Conservation (phyloP, 1,140 invertebrate genomes). For the Aculops lycopersici region DNA sequence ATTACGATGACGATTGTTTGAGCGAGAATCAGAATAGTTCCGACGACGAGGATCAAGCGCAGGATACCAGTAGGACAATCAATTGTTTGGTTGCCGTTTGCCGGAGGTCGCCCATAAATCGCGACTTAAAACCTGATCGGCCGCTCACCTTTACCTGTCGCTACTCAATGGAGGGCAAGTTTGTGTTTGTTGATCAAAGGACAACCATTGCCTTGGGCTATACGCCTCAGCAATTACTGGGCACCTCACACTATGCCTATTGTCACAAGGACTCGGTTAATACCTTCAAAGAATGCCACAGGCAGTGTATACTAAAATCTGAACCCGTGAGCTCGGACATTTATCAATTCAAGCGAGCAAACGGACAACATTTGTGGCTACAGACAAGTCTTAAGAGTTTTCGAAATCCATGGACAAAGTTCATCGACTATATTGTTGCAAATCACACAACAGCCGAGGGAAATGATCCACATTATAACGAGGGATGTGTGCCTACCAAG, state of each 20-base stretch:
- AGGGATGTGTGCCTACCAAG: background rate
- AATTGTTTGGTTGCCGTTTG: conserved; percentile 27
- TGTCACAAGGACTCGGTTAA: conserved; percentile 50
- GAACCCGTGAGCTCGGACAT: conserved; percentile 15
- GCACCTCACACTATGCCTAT: conserved; percentile 73
- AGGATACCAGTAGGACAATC: background rate
- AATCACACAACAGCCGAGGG: conserved; percentile 27
- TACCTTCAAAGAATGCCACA: conserved; percentile 44
- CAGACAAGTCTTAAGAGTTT: conserved; percentile 57
- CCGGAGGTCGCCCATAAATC: conserved; percentile 26
- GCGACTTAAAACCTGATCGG: conserved; percentile 17
- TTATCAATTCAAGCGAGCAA: conserved; percentile 44
- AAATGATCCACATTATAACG: background rate
- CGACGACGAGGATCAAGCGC: background rate
- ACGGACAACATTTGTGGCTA: conserved; percentile 31
- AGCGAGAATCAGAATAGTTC: background rate
- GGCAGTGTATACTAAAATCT: conserved; percentile 14
- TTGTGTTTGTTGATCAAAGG: conserved; percentile 32
- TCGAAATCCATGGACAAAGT: conserved; percentile 64
- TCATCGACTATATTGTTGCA: conserved; percentile 51
- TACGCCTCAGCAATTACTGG: conserved; percentile 60
- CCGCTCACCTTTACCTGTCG: conserved; percentile 30
- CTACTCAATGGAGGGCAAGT: conserved; percentile 25
- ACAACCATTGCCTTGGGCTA: conserved; percentile 57
- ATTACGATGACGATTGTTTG: conserved; percentile 22